Percentiles rank a stretch among this genome's conserved stretches.
Evolutionary conservation across 2,888 invertebrate genomes (phyloP).

Genomic region (Tubulanus polymorphus): DNA sequence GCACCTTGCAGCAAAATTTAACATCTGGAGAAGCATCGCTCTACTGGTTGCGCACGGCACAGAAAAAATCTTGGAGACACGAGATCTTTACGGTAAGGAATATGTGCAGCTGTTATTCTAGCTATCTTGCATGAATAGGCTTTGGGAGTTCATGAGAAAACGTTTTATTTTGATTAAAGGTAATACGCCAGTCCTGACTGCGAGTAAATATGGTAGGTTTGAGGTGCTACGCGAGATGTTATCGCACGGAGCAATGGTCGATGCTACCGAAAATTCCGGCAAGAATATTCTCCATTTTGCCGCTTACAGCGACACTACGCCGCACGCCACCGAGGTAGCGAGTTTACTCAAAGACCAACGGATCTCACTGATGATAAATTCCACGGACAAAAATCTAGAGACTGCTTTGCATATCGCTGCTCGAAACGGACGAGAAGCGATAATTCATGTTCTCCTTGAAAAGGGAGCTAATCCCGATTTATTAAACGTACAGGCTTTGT

Average conservation of each 20-base stretch:
- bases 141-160: no score
- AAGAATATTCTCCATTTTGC: neutral
- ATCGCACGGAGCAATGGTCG: neutral
- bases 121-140: no score
- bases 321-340: neutral
- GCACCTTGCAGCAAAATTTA: conserved; percentile 6
- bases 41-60: no score
- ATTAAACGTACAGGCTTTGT: neutral
- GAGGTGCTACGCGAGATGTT: neutral
- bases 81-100: no score
- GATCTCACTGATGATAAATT: neutral
- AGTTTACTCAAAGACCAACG: neutral
- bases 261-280: neutral
- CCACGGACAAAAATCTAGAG: neutral
- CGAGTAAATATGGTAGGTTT: conserved; percentile 2
- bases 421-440: conserved; percentile 1
- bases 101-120: no score
- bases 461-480: conserved; percentile 3
- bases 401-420: conserved; percentile 6
- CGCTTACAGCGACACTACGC: neutral
- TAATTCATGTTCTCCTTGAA: conserved; percentile 2
- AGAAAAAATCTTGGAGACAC: no score
- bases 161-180: no score
- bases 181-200: neutral
- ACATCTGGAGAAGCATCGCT: neutral